Percentiles rank a stretch among this genome's conserved stretches.
Evolutionary conservation across 2,797 vertebrate species (phyloP).

Genomic region (Artibeus jamaicensis): DNA sequence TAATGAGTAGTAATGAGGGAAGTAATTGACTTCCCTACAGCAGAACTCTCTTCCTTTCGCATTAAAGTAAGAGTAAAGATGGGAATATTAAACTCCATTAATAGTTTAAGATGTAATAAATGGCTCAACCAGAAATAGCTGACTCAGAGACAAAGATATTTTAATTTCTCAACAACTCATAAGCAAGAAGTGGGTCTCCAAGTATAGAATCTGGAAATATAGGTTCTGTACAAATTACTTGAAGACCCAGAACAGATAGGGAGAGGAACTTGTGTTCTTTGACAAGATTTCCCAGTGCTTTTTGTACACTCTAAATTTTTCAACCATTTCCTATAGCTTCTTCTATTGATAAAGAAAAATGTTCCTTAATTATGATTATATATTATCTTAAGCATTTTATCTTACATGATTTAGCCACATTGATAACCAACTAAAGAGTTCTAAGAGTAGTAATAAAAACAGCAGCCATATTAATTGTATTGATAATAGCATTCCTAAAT

Average conservation of each 20-base stretch:
- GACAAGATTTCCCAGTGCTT: not conserved
- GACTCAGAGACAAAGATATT: slow-evolving; percentile 78
- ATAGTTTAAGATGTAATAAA: slow-evolving; percentile 79
- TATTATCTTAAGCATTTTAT: not conserved
- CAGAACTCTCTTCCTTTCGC: slow-evolving; percentile 80
- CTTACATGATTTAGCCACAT: not conserved
- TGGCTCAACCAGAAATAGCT: slow-evolving; percentile 80
- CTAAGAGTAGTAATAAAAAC: not conserved
- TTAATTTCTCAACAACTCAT: slow-evolving; percentile 77
- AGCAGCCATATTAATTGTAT: not conserved
- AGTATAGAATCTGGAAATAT: not conserved
- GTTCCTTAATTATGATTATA: not conserved
- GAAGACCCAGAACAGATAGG: not conserved
- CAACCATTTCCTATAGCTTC: not conserved
- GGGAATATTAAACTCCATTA: slow-evolving; percentile 82
- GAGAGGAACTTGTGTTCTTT: not conserved
- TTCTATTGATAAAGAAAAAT: not conserved
- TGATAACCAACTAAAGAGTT: not conserved
- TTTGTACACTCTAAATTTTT: not conserved
- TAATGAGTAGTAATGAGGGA: slow-evolving; percentile 63
- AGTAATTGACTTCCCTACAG: slow-evolving; percentile 81
- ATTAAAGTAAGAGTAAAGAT: slow-evolving; percentile 80
- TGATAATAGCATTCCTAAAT: not conserved
- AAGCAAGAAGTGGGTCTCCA: slow-evolving; percentile 50
- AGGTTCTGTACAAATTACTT: not conserved